These are phyloP conservation scores for Rhinoraja longicauda DNA, from an alignment of 2,797 vertebrate genomes.

Conservation along the genomic window DNA sequence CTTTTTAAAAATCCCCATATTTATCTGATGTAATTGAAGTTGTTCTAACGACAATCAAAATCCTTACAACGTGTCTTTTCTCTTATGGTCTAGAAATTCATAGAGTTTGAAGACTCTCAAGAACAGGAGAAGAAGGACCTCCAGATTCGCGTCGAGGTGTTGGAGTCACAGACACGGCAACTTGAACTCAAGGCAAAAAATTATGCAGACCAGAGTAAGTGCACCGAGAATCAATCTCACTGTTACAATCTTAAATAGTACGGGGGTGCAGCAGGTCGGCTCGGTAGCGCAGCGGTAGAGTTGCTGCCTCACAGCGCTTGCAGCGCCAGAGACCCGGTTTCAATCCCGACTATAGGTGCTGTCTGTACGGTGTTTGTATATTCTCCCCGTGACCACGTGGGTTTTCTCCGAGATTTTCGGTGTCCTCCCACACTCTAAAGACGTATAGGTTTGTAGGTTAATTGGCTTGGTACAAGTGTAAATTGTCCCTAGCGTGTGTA, in stretches of 20 bases:
- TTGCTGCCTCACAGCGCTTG: too few species aligned
- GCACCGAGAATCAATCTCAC: neutral
- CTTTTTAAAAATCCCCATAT: neutral
- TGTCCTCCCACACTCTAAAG: too few species aligned
- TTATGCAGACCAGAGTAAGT: conserved; percentile 94
- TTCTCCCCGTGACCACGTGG: too few species aligned
- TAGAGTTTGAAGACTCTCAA: conserved; percentile 88
- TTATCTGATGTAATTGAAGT: neutral
- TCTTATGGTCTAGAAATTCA: conserved; percentile 76
- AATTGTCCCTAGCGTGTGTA: too few species aligned
- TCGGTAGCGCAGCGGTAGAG: too few species aligned
- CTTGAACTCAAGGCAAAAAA: conserved; percentile 91
- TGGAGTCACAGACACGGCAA: conserved; percentile 87
- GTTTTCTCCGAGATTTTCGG: too few species aligned
- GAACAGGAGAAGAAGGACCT: conserved; percentile 96
- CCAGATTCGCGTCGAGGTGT: conserved; percentile 70
- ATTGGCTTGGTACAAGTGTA: too few species aligned
- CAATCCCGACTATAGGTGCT: too few species aligned
- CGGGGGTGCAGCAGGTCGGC: too few species aligned
- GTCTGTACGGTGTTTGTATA: too few species aligned
- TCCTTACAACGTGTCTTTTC: conserved; percentile 37
- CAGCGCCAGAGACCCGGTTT: too few species aligned
- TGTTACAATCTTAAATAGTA: neutral
- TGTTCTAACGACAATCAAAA: neutral
- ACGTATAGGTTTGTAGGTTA: too few species aligned